phyloP scores from a whole-genome alignment of 1,140 invertebrate species.

The Drosophila rufa region DNA sequence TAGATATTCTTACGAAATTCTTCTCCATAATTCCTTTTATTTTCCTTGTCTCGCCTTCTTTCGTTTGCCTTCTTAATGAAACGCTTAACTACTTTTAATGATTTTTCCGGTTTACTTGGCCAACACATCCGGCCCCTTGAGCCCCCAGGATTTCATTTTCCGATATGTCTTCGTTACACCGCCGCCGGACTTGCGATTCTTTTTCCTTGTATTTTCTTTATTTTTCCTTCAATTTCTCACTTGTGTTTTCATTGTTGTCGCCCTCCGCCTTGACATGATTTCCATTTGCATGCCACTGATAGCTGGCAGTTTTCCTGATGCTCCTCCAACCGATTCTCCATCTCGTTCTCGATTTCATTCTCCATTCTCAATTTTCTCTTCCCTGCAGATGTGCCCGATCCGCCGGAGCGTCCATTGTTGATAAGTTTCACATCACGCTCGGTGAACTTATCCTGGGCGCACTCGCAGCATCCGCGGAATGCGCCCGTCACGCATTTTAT shows the following conservation, averaged over 20 bases:
- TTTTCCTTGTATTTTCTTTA: neutral
- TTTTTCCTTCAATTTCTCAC: constrained; percentile 33
- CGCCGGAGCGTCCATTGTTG: constrained; percentile 90
- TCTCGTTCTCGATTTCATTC: constrained; percentile 24
- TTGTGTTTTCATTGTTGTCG: constrained; percentile 39
- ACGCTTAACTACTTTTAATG: constrained; percentile 67
- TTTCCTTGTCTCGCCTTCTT: neutral
- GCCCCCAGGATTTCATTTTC: constrained; percentile 57
- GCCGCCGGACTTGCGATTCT: neutral
- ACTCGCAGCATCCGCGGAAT: constrained; percentile 89
- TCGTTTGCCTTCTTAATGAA: constrained; percentile 47
- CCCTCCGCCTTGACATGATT: constrained; percentile 60
- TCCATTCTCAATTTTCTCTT: constrained; percentile 41
- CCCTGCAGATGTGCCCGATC: constrained; percentile 89
- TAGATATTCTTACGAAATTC: neutral
- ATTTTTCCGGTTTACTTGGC: constrained; percentile 72
- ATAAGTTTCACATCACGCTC: constrained; percentile 90
- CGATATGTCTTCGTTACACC: constrained; percentile 47
- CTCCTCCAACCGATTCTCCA: constrained; percentile 14
- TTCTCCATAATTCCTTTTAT: neutral
- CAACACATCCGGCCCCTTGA: constrained; percentile 7
- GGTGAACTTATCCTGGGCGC: constrained; percentile 91
- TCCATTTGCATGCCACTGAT: constrained; percentile 71
- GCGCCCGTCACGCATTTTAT: constrained; percentile 90
- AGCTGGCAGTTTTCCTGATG: constrained; percentile 57